Evolutionary conservation across 2,797 vertebrate species (phyloP).

Genomic region (Arnoldichthys spilopterus): DNA sequence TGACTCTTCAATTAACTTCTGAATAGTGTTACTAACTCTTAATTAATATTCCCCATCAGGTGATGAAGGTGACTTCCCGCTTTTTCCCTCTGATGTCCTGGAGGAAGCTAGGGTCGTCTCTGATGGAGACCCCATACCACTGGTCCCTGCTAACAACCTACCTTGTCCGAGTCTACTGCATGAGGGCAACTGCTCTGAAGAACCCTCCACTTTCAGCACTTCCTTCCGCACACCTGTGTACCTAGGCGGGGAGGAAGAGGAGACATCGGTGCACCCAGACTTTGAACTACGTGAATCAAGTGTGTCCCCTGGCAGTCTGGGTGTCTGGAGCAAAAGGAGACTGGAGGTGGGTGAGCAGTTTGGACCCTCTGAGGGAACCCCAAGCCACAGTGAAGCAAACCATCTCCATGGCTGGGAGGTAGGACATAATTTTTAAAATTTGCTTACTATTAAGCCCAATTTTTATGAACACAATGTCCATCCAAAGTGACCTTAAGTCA

Average conservation of each 20-base stretch:
- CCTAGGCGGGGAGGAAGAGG: conserved; percentile 77
- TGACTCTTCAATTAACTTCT: neutral
- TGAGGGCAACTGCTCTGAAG: conserved; percentile 82
- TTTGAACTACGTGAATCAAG: conserved; percentile 92
- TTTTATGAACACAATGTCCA: no score
- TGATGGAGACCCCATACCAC: conserved; percentile 76
- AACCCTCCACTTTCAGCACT: conserved; percentile 81
- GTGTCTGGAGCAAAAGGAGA: conserved; percentile 92
- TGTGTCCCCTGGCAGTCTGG: conserved; percentile 81
- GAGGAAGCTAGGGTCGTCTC: conserved; percentile 79
- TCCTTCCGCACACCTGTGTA: conserved; percentile 82
- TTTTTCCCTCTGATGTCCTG: conserved; percentile 81
- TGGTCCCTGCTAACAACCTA: conserved; percentile 75
- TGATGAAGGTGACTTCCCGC: conserved; percentile 85
- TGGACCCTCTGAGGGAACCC: conserved; percentile 90
- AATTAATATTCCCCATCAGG: conserved; percentile 72
- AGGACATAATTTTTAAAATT: conserved; percentile 55
- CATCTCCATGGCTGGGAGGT: conserved; percentile 92
- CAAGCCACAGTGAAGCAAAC: conserved; percentile 68
- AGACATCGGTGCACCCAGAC: conserved; percentile 83
- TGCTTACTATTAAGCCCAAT: neutral
- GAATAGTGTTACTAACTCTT: neutral
- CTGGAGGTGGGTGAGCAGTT: conserved; percentile 89
- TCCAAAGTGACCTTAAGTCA: no score
- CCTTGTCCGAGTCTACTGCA: conserved; percentile 84